Base-by-base conservation (phyloP, 2,113 vertebrate species). In the Rhinolophus sinicus region DNA sequence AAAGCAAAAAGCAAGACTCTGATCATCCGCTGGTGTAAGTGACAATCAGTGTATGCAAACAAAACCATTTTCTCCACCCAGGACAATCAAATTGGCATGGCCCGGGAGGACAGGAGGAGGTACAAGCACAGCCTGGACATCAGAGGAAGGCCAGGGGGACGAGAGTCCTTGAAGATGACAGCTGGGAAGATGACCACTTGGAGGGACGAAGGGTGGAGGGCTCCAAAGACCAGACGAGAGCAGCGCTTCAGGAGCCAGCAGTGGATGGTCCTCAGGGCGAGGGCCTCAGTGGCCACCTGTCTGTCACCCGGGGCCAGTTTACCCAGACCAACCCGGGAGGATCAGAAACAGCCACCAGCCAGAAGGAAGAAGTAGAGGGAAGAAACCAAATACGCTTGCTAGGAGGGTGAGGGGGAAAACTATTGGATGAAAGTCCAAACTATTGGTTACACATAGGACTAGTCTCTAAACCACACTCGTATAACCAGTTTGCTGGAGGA, bases 391-490 rank as follows among this genome's bases (percentile, higher is more conserved):
- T 0, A 0, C 14, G 38, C 33, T 21, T 15, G 26, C 15, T 30
- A 56, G 56, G 52, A 18, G 3, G 33, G 40, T 0, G 8, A 28
- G 28, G 33, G 64, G 8, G 60, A 56, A 30, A 5, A 67, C 7
- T 35, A 12, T 0, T 22, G 40, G 47, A 2, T 5, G 1, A 7
- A 44, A 15, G 58, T 33, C 80, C 28, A 12, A 11, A 35, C 33
- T 3, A 22, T 0, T 33, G 47, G 4, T 30, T 33, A 5, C 38
- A 14, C 0, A 2, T 24, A 15, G 56, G 33, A 30, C 65, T 26
- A 10, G 8, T 19, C 56, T 22, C 14, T 1, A 72, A 56, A 18
- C 1, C 3, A 40, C 16, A 1, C 21, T 11, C 5, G 2, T 13
- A 52, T 8, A 22, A 52, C 58, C 65, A 5, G 14, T 21, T 28